Percentiles rank a stretch among this genome's conserved stretches.
These are phyloP conservation scores for Lepidocolaptes lacrymiger DNA, from an alignment of 2,797 vertebrate species.

Conservation along the genomic window DNA sequence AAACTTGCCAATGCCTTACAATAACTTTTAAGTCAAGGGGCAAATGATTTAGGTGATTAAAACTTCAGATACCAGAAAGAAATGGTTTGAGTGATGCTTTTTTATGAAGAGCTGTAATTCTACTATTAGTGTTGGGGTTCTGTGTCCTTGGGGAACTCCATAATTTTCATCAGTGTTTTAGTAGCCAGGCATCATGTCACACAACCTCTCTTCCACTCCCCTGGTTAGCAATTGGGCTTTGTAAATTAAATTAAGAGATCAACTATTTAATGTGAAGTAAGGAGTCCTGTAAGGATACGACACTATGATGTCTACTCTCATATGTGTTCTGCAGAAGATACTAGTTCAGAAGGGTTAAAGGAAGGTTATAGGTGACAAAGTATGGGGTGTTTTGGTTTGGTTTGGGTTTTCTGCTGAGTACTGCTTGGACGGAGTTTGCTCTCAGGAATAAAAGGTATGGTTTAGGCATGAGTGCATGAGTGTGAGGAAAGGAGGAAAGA, in stretches of 20 bases:
- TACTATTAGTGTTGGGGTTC: not conserved
- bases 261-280: not conserved
- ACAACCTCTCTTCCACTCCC: not conserved
- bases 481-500: not conserved
- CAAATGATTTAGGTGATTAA: not conserved
- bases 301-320: not conserved
- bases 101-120: not conserved
- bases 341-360: not conserved
- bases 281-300: not conserved
- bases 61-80: not conserved
- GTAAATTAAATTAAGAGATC: slow-evolving; percentile 5
- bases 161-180: slow-evolving; percentile 1
- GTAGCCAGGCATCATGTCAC: not conserved
- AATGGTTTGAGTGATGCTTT: not conserved
- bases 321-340: not conserved
- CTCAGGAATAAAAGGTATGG: not conserved
- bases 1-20: not conserved
- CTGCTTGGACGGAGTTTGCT: not conserved
- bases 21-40: not conserved
- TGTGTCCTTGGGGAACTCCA: not conserved
- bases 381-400: not conserved
- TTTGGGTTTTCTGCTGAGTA: not conserved
- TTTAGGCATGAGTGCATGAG: not conserved
- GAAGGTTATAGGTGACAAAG: not conserved
- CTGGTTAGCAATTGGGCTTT: not conserved